These are phyloP conservation scores for Nixonia krombeini DNA, from an alignment of 1,140 invertebrate species.

Conservation along the genomic window DNA sequence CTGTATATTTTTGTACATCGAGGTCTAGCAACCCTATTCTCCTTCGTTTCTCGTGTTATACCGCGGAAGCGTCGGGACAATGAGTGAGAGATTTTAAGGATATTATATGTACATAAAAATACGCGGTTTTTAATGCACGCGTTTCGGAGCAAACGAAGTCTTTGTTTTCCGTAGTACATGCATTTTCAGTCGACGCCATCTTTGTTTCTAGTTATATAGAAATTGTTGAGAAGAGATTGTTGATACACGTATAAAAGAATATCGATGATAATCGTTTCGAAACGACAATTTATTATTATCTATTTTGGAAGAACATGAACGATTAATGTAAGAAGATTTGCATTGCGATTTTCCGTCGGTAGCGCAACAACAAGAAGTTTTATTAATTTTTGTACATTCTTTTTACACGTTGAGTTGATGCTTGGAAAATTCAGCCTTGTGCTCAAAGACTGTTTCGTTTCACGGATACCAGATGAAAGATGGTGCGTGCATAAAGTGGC, in stretches of 20 bases:
- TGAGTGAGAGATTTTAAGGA: conserved; percentile 57
- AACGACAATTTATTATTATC: too few species aligned
- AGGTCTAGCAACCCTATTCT: conserved; percentile 49
- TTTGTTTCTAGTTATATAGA: background rate
- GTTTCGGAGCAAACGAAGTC: conserved; percentile 4
- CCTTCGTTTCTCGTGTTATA: conserved; percentile 60
- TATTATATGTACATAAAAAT: conserved; percentile 24
- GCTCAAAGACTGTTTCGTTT: too few species aligned
- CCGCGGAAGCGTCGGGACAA: conserved; percentile 56
- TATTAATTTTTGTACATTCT: too few species aligned
- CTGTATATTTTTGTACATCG: conserved; percentile 70
- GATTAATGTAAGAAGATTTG: too few species aligned
- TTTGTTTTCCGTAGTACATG: conserved; percentile 14
- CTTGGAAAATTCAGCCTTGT: too few species aligned
- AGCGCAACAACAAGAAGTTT: too few species aligned
- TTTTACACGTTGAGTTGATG: too few species aligned
- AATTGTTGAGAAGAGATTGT: background rate
- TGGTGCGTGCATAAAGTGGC: conserved; percentile 17
- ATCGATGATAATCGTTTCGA: background rate
- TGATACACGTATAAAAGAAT: background rate
- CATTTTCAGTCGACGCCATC: conserved; percentile 10
- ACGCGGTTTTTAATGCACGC: conserved; percentile 27
- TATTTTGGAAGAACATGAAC: too few species aligned
- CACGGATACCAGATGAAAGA: background rate
- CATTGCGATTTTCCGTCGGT: too few species aligned